Base-by-base conservation (phyloP, 92 coral and sea anemone species). In the Meandrina meandrites region DNA sequence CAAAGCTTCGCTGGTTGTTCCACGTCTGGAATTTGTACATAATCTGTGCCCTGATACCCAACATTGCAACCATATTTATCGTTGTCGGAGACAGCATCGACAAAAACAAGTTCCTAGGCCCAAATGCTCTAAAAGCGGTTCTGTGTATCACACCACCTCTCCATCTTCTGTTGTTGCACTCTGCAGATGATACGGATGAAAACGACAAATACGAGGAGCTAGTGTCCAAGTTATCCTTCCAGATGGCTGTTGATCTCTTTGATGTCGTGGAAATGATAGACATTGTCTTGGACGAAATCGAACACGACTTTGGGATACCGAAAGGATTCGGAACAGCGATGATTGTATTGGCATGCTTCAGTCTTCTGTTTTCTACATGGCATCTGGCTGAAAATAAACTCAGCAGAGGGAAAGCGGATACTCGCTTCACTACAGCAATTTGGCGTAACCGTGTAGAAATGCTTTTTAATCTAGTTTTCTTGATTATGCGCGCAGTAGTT, bases 71-170 rank as follows among this genome's bases (percentile, higher is more conserved):
- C 62, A 62, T 76, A 18, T 77, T 85, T 76, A 50, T 30, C 48
- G n/a, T 8, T 68, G 66, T 62, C 3, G 88, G 76, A 60, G 82
- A 85, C 77, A 66, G 35, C 22, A 45, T 85, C 45, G 88, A 85
- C 54, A 78, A 68, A 1, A 5, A 47, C 32, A 31, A 36, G 30
- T 45, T 66, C 28, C 64, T 85, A 13, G 88, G 88, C 9, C 88
- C 82, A 45, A 85, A 76, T 35, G 11, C 76, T 31, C 50, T 85
- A 51, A 85, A 76, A 68, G 17, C 19, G 45, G 70, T 78, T 27
- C 87, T 94, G 4, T 95, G 96, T 54, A 71, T 92, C 67, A 80
- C 97, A 7, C 98, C 98, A 15, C 94, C 51, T 13, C 88, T 95
- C 6, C 89, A 91, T 12, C 76, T 94, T 32, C 79, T 95, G 40